Conservation (phyloP, 1,140 invertebrate species). For the Ladona fulva region DNA sequence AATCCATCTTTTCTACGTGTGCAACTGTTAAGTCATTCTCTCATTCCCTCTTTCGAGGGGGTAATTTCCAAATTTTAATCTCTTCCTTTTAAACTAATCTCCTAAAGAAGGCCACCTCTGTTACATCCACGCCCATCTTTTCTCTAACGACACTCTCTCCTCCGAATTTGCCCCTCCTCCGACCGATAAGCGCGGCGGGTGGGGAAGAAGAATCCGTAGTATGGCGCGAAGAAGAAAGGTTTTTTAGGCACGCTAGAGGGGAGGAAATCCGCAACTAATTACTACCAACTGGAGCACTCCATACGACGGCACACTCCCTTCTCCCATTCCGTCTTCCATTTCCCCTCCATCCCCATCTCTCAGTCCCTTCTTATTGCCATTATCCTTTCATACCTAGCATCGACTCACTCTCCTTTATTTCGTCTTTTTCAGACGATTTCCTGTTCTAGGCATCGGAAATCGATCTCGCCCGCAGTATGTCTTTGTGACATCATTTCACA, state of each 20-base stretch:
- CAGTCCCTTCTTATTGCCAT: not conserved
- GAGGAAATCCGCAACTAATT: slow-evolving; percentile 9
- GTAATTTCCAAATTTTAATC: not conserved
- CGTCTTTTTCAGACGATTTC: too few species aligned
- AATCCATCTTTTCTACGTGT: not conserved
- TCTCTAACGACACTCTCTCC: not conserved
- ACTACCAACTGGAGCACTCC: slow-evolving; percentile 10
- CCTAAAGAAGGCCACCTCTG: not conserved
- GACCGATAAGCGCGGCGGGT: not conserved
- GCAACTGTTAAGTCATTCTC: not conserved
- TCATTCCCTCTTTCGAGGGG: not conserved
- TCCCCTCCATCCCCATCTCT: not conserved
- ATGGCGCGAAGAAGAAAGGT: too few species aligned
- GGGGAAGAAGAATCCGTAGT: too few species aligned
- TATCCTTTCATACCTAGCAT: not conserved
- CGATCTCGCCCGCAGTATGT: too few species aligned
- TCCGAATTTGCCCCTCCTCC: not conserved
- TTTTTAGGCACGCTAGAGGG: not conserved
- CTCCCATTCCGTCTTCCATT: not conserved
- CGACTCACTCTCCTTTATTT: not conserved
- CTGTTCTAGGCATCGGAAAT: too few species aligned
- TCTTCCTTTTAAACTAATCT: not conserved
- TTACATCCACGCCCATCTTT: not conserved
- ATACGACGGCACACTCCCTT: not conserved
- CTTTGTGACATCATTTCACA: too few species aligned